phyloP scores from a whole-genome alignment of 2,797 vertebrate species.

The Muraenolepis orangiensis region DNA sequence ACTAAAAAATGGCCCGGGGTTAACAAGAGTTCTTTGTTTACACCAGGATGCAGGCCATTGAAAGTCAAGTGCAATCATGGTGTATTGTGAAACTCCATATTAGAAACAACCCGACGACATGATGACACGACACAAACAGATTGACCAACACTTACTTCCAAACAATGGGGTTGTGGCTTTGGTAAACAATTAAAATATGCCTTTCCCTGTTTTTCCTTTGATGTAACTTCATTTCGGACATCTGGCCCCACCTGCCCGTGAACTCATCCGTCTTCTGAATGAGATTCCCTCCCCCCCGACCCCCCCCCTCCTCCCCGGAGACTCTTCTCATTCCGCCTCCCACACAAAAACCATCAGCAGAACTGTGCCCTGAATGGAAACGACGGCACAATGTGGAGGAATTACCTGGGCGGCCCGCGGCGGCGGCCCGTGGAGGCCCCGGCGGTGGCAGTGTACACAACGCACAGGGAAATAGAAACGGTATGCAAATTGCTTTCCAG shows the following conservation, averaged over 20 bases:
- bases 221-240: constrained; percentile 31
- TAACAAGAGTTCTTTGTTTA: not conserved
- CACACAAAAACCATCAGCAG: constrained; percentile 38
- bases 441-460: constrained; percentile 48
- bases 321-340: constrained; percentile 33
- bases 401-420: constrained; percentile 52
- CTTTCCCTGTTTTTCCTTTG: not conserved
- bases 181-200: not conserved
- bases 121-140: not conserved
- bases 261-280: constrained; percentile 38
- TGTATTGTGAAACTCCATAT: not conserved
- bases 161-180: constrained; percentile 4
- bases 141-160: not conserved
- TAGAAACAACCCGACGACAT: no score
- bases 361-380: constrained; percentile 64
- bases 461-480: constrained; percentile 60
- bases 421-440: constrained; percentile 47
- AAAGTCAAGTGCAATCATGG: not conserved
- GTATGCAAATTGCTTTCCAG: constrained; percentile 71
- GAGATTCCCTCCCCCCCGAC: constrained; percentile 30
- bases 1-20: constrained; percentile 2
- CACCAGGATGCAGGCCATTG: not conserved
- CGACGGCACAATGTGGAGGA: constrained; percentile 41
- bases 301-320: no score
- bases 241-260: constrained; percentile 43